Conservation (phyloP, 2,888 invertebrate species). For the Athalia circularis region DNA sequence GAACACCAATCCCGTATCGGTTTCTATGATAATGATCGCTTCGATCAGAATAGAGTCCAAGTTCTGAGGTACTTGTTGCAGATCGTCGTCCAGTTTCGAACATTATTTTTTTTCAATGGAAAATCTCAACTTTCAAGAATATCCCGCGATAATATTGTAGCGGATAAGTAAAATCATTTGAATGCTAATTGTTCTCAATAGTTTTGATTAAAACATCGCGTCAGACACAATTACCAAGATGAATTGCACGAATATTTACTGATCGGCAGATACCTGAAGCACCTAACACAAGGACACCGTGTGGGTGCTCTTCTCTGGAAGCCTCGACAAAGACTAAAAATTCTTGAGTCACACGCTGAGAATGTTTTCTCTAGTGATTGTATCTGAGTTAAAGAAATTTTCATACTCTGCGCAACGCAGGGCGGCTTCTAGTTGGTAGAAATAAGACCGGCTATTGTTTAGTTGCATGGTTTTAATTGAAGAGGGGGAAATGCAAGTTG, state of each 20-base stretch:
- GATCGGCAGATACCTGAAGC: background rate
- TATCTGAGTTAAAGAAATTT: conserved; percentile 63
- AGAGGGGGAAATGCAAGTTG: conserved; percentile 64
- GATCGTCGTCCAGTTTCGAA: conserved; percentile 68
- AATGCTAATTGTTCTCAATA: background rate
- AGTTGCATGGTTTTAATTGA: conserved; percentile 48
- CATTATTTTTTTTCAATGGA: conserved; percentile 58
- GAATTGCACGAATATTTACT: background rate
- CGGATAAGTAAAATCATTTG: conserved; percentile 30
- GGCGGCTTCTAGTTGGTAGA: conserved; percentile 58
- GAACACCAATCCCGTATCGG: conserved; percentile 63
- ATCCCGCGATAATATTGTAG: conserved; percentile 32
- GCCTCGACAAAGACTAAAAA: conserved; percentile 54
- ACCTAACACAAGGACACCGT: conserved; percentile 8
- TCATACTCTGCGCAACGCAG: conserved; percentile 61
- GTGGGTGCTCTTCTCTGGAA: conserved; percentile 52
- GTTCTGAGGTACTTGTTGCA: conserved; percentile 70
- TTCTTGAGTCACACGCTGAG: conserved; percentile 52
- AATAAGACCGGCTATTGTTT: conserved; percentile 28
- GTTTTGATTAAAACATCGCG: background rate
- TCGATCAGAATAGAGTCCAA: conserved; percentile 71
- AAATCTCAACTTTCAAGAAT: conserved; percentile 28
- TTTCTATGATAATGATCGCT: conserved; percentile 65
- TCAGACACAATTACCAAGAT: background rate
- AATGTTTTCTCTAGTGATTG: conserved; percentile 66